Base-by-base conservation (phyloP, 1,140 invertebrate genomes). In the Zeugodacus cucurbitae region DNA sequence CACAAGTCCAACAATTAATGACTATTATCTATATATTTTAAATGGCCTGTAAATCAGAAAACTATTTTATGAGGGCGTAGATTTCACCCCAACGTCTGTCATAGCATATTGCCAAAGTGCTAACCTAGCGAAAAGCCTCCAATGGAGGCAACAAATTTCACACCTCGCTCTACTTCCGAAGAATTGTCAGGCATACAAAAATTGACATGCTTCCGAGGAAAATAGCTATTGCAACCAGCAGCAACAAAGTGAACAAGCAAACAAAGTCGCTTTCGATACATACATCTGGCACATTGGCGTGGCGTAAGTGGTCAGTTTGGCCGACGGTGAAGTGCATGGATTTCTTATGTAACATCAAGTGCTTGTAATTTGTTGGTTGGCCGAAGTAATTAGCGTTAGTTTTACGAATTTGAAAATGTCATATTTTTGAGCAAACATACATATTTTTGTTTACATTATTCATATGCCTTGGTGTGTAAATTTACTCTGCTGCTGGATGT, bases 161-260 rank as follows among this genome's bases (percentile, higher is more conserved):
- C 91, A 91, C 91, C 91, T 91, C 89, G 88, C 17, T 86, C 82
- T 87, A 90, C 90, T 92, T 92, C 89, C 90, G 89, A 88, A 88
- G 91, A 92, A 92, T 91, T 92, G 90, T 88, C 91, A 88, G 90
- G 64, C 90, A 92, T 90, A 92, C 89, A 90, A 88, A 89, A 92
- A 88, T 59, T 88, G 88, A 86, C 89, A 88, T 89, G 91, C 91
- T 92, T 92, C 91, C 88, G 91, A 91, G 90, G 91, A 91, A 92
- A 92, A 90, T 90, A 62, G 34, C 87, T 78, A 6, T 78, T 44
- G 22, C 34, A 78, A 34, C 44, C 37, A 32, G 70, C 32, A 41
- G 34, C 34, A 78, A 78, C 70, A 41, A 78, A 41, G 34, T 41
- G 70, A 8, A n/a, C 34, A 37, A 78, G 70, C n/a, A 78, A 78